Base-by-base conservation (phyloP, 2,113 vertebrate genomes). In the Podarcis muralis region DNA sequence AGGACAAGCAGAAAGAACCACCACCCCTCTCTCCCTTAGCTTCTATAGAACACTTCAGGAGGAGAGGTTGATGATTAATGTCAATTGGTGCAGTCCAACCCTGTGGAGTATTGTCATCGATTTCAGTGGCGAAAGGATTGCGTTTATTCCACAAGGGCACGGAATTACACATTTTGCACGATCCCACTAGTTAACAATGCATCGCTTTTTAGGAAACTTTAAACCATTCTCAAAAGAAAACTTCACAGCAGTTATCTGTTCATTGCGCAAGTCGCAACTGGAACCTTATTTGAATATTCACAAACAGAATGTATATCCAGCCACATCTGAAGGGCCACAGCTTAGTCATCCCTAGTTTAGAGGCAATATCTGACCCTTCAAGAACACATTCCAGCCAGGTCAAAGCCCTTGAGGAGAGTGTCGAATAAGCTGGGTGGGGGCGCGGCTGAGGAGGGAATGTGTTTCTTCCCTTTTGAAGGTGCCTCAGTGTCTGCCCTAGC, bases 21-120 rank as follows among this genome's bases (percentile, higher is more conserved):
- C 48, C 92, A 88, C 92, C 65, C 18, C 25, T 13, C 13, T 35
- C 27, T 32, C 80, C 27, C 81, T 83, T 69, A 89, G 72, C 83
- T 23, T 35, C 27, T 66, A 23, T 43, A 68, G 62, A 53, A 57
- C 81, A 91, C 92, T 20, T 74, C 22, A 81, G 85, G 86, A 87
- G 84, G 86, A 86, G 88, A 94, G 86, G 57, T 62, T 1, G 1
- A 68, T 87, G 75, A 87, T 83, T 88, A 94, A 88, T 35, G 37
- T 1, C 88, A 76, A 23, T 72, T 30, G 27, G 12, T 13, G 32
- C 6, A 71, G 40, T 20, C 40, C 74, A 69, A n/a, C 23, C 57
- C 5, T 30, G 59, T 6, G 57, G 66, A 68, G 71, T 27, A 77
- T 68, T 77, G 62, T 32, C 81, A 84, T 53, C 22, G 30, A 27